phyloP scores from a whole-genome alignment of 2,797 vertebrate genomes.

The Clarias pachynema region DNA sequence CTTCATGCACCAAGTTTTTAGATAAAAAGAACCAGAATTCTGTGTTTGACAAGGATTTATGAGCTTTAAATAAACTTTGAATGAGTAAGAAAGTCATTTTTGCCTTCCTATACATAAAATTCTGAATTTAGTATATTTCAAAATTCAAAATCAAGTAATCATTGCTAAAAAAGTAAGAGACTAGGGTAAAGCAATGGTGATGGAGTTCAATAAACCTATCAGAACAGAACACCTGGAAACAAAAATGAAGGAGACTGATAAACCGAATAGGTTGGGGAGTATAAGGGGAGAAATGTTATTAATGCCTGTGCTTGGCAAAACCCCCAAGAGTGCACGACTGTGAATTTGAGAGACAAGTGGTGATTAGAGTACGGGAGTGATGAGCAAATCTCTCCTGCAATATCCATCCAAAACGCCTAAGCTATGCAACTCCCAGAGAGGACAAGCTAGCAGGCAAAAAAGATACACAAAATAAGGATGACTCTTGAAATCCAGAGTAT shows the following conservation, averaged over 20 bases:
- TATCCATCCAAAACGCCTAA: neutral
- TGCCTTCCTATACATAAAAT: neutral
- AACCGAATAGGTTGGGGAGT: neutral
- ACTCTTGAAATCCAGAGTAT: neutral
- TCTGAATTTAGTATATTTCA: neutral
- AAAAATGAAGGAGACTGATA: neutral
- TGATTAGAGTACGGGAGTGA: conserved; percentile 32
- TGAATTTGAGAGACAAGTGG: conserved; percentile 22
- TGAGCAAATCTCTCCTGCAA: conserved; percentile 37
- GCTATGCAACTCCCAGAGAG: neutral
- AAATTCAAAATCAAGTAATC: neutral
- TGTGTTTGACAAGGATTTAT: neutral
- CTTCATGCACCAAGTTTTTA: neutral
- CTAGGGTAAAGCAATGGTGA: neutral
- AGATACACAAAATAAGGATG: neutral
- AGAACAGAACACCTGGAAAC: neutral
- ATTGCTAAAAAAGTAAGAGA: neutral
- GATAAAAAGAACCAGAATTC: neutral
- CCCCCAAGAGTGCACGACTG: conserved; percentile 1
- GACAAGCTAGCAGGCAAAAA: neutral
- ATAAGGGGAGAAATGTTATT: neutral
- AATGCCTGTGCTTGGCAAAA: neutral
- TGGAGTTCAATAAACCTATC: neutral
- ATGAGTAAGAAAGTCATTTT: neutral
- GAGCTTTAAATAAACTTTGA: neutral